Percentiles rank a stretch among this genome's conserved stretches.
phyloP scores from a whole-genome alignment of 2,888 invertebrate genomes.

The Lathronympha strigana region DNA sequence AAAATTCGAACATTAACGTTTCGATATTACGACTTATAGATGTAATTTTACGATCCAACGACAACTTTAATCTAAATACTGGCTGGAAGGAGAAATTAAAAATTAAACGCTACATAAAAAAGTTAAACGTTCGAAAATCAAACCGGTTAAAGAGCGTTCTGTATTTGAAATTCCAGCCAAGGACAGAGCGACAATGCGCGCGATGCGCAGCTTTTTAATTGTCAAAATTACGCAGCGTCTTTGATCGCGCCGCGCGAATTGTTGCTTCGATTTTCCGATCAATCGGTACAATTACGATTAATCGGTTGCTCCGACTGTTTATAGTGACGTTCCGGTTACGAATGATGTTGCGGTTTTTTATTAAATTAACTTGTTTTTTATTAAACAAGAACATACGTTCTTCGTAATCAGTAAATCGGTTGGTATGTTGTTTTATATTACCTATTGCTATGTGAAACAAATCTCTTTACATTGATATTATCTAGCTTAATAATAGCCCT shows the following conservation, averaged over 20 bases:
- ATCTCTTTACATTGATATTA: constrained; percentile 10
- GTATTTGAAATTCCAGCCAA: constrained; percentile 76
- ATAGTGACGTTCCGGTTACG: constrained; percentile 26
- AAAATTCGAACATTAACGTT: constrained; percentile 72
- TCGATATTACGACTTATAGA: constrained; percentile 80
- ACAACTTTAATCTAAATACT: constrained; percentile 45
- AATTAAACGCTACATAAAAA: constrained; percentile 53
- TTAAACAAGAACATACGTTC: neutral
- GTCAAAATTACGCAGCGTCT: constrained; percentile 75
- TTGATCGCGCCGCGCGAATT: constrained; percentile 70
- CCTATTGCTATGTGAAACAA: constrained; percentile 1
- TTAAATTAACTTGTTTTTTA: constrained; percentile 22
- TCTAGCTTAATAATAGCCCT: neutral
- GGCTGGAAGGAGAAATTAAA: constrained; percentile 48
- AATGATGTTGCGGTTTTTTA: constrained; percentile 18
- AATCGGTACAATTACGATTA: constrained; percentile 41
- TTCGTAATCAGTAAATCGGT: constrained; percentile 7
- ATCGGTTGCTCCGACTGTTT: constrained; percentile 28
- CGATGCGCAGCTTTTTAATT: constrained; percentile 80
- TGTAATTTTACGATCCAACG: constrained; percentile 78
- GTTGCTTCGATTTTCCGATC: constrained; percentile 59
- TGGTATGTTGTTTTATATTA: constrained; percentile 17
- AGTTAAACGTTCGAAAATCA: constrained; percentile 58
- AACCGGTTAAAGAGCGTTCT: constrained; percentile 64
- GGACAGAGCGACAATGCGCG: constrained; percentile 74